Conservation (phyloP, 2,797 vertebrate genomes). For the Artibeus jamaicensis region DNA sequence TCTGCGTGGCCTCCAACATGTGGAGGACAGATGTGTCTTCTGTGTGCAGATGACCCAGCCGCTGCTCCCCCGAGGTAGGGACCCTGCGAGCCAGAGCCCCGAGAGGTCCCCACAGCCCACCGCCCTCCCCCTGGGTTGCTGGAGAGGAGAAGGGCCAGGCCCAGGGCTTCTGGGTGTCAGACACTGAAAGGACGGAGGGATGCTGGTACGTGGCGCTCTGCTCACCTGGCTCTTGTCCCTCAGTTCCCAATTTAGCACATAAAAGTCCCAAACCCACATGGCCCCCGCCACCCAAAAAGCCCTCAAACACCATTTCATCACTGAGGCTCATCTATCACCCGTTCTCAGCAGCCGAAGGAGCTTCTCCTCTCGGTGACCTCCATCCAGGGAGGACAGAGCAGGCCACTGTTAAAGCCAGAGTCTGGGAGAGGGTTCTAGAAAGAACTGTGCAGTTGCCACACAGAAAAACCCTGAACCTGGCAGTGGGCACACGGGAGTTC, state of each 20-base stretch:
- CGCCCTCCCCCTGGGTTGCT: neutral
- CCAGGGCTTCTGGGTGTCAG: neutral
- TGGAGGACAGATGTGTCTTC: conserved; percentile 92
- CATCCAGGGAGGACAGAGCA: neutral
- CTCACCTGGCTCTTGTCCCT: neutral
- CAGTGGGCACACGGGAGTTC: neutral
- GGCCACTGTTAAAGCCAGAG: neutral
- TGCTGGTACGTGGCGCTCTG: neutral
- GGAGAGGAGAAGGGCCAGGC: neutral
- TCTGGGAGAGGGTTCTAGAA: neutral
- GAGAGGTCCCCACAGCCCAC: neutral
- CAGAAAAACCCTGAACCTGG: neutral
- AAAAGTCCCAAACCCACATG: neutral
- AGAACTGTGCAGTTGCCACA: neutral
- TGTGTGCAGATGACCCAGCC: conserved; percentile 80
- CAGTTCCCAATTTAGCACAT: neutral
- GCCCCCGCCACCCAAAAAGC: neutral
- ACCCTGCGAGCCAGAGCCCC: conserved; percentile 44
- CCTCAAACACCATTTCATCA: neutral
- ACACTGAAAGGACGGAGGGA: neutral
- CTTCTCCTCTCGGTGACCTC: neutral
- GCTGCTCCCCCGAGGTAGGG: conserved; percentile 80
- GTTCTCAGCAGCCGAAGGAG: neutral
- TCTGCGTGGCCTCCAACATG: conserved; percentile 85
- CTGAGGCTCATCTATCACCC: neutral